Conservation (phyloP, 2,797 vertebrate genomes). For the Meda fulgida region DNA sequence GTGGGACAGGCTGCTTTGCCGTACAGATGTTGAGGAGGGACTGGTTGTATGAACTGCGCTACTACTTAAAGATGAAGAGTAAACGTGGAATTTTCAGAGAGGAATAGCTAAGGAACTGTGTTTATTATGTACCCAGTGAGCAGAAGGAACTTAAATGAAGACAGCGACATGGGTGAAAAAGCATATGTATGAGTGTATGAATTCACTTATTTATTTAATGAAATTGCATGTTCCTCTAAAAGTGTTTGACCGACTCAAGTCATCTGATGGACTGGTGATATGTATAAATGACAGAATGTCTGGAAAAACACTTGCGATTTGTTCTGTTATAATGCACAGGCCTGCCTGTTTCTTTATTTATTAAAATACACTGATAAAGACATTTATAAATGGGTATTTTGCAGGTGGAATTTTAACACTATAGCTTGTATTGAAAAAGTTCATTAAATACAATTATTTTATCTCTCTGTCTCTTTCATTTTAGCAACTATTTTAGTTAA, state of each 20-base stretch:
- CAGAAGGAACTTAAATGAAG: conserved; percentile 18
- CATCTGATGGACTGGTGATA: conserved; percentile 35
- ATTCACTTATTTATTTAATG: conserved; percentile 33
- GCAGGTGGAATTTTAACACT: conserved; percentile 61
- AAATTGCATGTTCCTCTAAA: conserved; percentile 57
- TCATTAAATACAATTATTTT: conserved; percentile 68
- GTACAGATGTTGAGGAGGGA: conserved; percentile 71
- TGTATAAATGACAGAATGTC: conserved; percentile 16
- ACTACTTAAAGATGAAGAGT: conserved; percentile 6
- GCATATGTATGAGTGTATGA: conserved; percentile 37
- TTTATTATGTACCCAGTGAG: conserved; percentile 8
- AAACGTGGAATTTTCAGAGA: neutral
- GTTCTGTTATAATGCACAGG: conserved; percentile 54
- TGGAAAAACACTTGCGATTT: conserved; percentile 26
- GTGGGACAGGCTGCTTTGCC: conserved; percentile 75
- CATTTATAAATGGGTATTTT: conserved; percentile 70
- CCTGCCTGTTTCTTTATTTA: conserved; percentile 59
- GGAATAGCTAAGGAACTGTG: neutral
- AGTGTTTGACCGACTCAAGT: conserved; percentile 20
- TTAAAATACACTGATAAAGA: conserved; percentile 58
- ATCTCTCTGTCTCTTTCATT: conserved; percentile 17
- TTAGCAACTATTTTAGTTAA: neutral
- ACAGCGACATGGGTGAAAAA: neutral
- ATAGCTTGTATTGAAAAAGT: conserved; percentile 65
- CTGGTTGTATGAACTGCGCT: neutral